Percentiles rank a stretch among this genome's conserved stretches.
Evolutionary conservation across 2,113 vertebrate genomes (phyloP).

Genomic region (Lagopus muta): DNA sequence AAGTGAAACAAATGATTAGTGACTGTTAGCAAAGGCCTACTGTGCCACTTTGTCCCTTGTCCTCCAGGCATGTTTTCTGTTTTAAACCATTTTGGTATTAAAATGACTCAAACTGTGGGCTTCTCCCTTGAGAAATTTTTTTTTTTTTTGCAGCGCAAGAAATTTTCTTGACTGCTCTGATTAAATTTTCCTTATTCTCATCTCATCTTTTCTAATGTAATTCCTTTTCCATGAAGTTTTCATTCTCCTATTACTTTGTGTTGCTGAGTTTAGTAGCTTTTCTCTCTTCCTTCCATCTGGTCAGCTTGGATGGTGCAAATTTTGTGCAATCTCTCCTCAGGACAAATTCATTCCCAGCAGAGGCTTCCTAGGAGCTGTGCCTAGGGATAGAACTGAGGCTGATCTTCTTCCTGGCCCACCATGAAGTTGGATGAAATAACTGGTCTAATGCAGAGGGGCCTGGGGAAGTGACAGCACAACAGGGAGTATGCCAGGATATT

Average conservation of each 20-base stretch:
- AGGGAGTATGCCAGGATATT: background rate
- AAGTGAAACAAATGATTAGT: background rate
- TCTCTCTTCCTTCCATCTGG: background rate
- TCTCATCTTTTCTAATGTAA: background rate
- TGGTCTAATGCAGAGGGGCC: background rate
- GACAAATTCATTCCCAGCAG: rapidly evolving
- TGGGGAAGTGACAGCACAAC: background rate
- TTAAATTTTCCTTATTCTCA: background rate
- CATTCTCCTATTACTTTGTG: background rate
- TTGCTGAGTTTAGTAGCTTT: background rate
- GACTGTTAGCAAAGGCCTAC: background rate
- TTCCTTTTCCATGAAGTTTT: background rate
- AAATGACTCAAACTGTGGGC: background rate
- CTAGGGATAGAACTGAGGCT: background rate
- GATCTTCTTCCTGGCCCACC: background rate
- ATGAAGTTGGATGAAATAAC: background rate
- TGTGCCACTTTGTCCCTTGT: background rate
- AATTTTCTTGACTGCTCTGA: background rate
- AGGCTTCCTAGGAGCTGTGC: background rate
- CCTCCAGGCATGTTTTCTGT: background rate
- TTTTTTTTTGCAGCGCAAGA: background rate
- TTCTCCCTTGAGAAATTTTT: background rate
- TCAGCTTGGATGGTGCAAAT: background rate
- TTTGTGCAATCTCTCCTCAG: background rate
- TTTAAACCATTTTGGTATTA: background rate